These are phyloP conservation scores for Dryocosmus kuriphilus DNA, from an alignment of 2,888 invertebrate species.

Conservation along the genomic window DNA sequence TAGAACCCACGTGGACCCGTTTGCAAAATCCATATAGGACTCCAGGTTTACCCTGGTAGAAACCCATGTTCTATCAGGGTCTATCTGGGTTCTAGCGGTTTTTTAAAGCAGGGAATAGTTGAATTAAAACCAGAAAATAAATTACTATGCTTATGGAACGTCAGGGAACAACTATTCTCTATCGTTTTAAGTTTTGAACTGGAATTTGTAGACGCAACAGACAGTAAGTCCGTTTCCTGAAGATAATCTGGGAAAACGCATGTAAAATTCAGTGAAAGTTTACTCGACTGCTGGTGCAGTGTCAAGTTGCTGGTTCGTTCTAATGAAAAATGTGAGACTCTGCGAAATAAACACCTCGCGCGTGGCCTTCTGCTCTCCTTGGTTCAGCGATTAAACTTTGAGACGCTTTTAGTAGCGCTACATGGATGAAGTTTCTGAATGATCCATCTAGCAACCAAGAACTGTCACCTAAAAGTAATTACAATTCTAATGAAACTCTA, in stretches of 20 bases:
- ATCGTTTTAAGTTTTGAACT: background rate
- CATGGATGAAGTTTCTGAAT: conserved; percentile 45
- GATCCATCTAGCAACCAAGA: conserved; percentile 54
- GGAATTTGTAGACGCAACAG: conserved; percentile 17
- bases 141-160: background rate
- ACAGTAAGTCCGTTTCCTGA: background rate
- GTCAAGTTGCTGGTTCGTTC: conserved; percentile 27
- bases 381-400: conserved; percentile 47
- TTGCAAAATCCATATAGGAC: too few relatives aligned
- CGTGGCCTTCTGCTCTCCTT: conserved; percentile 45
- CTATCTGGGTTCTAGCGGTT: too few relatives aligned
- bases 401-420: conserved; percentile 43
- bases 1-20: too few relatives aligned
- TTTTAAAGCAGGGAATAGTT: too few relatives aligned
- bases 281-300: background rate
- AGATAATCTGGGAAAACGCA: conserved; percentile 3
- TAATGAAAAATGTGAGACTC: conserved; percentile 49
- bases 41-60: too few relatives aligned
- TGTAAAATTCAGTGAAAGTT: conserved; percentile 30
- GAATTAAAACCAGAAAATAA: background rate
- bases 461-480: conserved; percentile 49
- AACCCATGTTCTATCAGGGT: too few relatives aligned
- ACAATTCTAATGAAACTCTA: conserved; percentile 41
- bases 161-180: background rate
- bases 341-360: conserved; percentile 47